Conservation (phyloP, 2,113 vertebrate genomes). For the Hemiscyllium ocellatum region DNA sequence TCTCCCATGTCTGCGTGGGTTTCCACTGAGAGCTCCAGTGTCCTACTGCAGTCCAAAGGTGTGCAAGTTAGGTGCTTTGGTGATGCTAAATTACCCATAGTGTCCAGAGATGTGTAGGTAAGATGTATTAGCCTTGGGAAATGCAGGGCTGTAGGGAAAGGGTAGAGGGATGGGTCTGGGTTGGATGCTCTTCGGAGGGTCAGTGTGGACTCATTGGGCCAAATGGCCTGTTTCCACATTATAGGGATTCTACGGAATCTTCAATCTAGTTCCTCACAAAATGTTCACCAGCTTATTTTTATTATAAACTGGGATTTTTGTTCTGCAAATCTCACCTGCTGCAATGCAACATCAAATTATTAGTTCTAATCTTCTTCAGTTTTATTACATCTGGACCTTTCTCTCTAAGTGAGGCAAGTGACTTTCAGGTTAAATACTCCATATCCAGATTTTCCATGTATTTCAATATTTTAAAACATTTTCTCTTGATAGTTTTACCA, state of each 20-base stretch:
- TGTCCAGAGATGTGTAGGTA: too few species aligned
- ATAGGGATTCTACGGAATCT: neutral
- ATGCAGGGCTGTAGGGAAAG: too few species aligned
- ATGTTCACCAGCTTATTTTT: neutral
- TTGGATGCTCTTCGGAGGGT: too few species aligned
- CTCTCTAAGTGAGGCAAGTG: neutral
- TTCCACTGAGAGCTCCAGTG: too few species aligned
- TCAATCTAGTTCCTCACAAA: neutral
- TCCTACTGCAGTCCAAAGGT: too few species aligned
- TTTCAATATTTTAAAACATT: neutral
- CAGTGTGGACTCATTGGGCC: too few species aligned
- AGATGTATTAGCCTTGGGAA: too few species aligned
- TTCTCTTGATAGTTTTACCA: neutral
- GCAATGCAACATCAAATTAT: neutral
- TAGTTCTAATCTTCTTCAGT: neutral
- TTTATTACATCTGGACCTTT: neutral
- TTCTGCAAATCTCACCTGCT: neutral
- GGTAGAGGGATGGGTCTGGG: too few species aligned
- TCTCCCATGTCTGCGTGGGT: too few species aligned
- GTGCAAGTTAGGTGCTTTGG: too few species aligned
- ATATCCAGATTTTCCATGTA: neutral
- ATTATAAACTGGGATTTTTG: neutral
- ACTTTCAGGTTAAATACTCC: neutral
- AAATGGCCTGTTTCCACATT: too few species aligned
- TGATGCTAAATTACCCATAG: too few species aligned